Conservation (phyloP, 2,888 invertebrate genomes). For the Patella pellucida region DNA sequence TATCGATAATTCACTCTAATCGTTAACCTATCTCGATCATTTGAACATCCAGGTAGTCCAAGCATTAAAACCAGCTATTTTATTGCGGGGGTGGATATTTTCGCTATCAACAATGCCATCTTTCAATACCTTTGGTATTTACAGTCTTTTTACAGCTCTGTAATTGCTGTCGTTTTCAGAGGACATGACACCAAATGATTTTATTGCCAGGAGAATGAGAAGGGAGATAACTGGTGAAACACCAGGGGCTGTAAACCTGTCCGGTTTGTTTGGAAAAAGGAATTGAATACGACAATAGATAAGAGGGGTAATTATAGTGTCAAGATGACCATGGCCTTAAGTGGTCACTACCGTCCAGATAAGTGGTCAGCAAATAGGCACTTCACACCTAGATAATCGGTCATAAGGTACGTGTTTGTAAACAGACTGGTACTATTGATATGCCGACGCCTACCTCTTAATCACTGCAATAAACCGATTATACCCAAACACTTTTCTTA, state of each 20-base stretch:
- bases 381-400: not conserved
- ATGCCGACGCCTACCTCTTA: not conserved
- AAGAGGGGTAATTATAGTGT: slow-evolving; percentile 7
- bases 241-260: slow-evolving; percentile 2
- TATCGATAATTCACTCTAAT: no score
- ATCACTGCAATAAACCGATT: slow-evolving; percentile 4
- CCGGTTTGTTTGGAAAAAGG: not conserved
- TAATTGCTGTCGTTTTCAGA: not conserved
- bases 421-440: not conserved
- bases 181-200: slow-evolving; percentile 8
- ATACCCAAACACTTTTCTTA: not conserved
- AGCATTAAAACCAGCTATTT: no score
- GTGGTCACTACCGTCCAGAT: slow-evolving; percentile 11
- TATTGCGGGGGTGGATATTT: not conserved
- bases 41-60: no score
- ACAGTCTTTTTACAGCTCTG: not conserved
- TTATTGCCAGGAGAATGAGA: slow-evolving; percentile 11
- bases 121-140: slow-evolving; percentile 3
- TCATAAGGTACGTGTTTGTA: not conserved
- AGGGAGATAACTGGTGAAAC: slow-evolving; percentile 5
- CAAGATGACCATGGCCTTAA: slow-evolving; percentile 9
- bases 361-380: slow-evolving; percentile 1
- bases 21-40: no score
- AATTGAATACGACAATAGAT: not conserved
- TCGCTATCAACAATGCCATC: not conserved